Evolutionary conservation across 2,888 invertebrate species (phyloP).

Genomic region (Rhagium mordax): DNA sequence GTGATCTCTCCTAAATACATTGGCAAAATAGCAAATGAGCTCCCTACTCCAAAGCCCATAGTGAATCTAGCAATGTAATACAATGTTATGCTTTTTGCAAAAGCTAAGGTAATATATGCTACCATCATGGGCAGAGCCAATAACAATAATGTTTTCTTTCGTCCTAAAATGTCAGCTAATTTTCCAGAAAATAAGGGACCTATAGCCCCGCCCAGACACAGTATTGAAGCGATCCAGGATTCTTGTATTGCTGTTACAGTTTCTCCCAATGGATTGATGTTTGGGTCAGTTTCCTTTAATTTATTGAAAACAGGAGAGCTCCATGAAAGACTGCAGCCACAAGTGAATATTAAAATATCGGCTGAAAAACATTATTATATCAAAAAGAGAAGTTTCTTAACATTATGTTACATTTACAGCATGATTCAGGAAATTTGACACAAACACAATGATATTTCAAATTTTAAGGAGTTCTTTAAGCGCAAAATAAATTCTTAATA

Average conservation of each 20-base stretch:
- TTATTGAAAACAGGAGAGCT: conserved; percentile 57
- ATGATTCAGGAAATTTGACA: no score
- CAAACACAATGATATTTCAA: no score
- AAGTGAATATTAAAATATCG: conserved; percentile 45
- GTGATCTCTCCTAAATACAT: conserved; percentile 92
- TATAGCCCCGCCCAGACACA: conserved; percentile 54
- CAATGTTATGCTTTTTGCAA: conserved; percentile 47
- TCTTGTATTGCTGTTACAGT: conserved; percentile 51
- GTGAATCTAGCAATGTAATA: conserved; percentile 73
- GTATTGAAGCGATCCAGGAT: conserved; percentile 56
- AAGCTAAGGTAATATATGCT: conserved; percentile 60
- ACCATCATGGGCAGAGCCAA: conserved; percentile 77
- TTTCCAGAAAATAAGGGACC: conserved; percentile 55
- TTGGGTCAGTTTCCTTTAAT: conserved; percentile 45
- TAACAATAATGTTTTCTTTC: conserved; percentile 78
- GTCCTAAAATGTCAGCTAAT: conserved; percentile 68
- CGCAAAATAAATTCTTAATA: no score
- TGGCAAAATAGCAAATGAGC: conserved; percentile 81
- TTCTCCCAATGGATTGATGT: conserved; percentile 52
- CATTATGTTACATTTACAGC: no score
- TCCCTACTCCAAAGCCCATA: conserved; percentile 79
- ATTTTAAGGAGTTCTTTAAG: no score
- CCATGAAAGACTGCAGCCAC: conserved; percentile 55
- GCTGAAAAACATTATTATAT: conserved; percentile 40
- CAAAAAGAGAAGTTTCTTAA: background rate